Evolutionary conservation across 2,113 vertebrate genomes (phyloP).

Genomic region (Canis aureus): DNA sequence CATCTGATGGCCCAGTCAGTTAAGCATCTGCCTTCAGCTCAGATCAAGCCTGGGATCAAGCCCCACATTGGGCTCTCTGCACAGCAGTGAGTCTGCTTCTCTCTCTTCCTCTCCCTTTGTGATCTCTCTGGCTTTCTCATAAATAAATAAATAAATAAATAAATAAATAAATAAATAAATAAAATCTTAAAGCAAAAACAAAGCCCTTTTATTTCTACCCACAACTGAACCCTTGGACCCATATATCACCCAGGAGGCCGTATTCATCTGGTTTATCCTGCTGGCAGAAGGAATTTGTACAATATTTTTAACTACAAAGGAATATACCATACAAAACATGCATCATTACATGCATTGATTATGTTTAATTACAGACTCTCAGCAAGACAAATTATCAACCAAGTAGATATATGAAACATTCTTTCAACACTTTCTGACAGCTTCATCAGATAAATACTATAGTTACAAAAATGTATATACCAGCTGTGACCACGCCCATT

Average conservation of each 20-base stretch:
- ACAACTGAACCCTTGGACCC: background rate
- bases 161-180: too few relatives aligned
- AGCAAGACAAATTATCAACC: background rate
- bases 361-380: background rate
- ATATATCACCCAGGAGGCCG: background rate
- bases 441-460: conserved; percentile 14
- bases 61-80: too few relatives aligned
- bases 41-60: too few relatives aligned
- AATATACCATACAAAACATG: background rate
- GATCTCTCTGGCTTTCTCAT: too few relatives aligned
- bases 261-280: background rate
- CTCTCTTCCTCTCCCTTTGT: too few relatives aligned
- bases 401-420: background rate
- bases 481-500: background rate
- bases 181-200: background rate
- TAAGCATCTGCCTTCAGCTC: too few relatives aligned
- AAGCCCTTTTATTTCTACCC: background rate
- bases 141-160: too few relatives aligned
- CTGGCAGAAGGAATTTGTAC: background rate
- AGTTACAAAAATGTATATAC: background rate
- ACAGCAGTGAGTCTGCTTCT: too few relatives aligned
- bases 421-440: background rate
- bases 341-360: background rate
- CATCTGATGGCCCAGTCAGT: too few relatives aligned
- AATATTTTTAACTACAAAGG: background rate